Conservation (phyloP, 37 sponge, comb jelly and placozoan species). For the Theonella swinhoei region DNA sequence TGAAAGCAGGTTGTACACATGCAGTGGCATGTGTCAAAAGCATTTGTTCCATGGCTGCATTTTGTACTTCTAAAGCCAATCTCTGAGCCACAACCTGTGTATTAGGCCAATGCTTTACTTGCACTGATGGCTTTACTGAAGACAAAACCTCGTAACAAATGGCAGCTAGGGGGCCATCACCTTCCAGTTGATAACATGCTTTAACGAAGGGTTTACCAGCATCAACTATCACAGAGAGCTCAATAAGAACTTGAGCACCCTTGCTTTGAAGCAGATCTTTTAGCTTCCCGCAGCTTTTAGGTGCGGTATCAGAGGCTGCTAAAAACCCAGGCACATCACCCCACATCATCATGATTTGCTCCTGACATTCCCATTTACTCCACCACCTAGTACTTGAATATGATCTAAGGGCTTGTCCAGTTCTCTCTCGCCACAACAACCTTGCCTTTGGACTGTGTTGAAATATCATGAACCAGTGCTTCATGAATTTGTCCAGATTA, state of each 20-base stretch:
- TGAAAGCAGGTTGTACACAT: conserved; percentile 1
- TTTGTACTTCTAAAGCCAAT: background rate
- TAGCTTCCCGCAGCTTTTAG: background rate
- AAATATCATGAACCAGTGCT: conserved; percentile 1
- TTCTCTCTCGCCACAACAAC: conserved; percentile 24
- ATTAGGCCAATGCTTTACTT: conserved; percentile 16
- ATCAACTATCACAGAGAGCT: conserved; percentile 38
- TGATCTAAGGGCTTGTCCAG: background rate
- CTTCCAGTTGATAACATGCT: conserved; percentile 28
- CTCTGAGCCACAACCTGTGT: background rate
- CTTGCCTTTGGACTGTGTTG: conserved; percentile 6
- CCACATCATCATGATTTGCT: conserved; percentile 4
- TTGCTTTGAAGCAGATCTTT: background rate
- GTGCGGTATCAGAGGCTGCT: background rate
- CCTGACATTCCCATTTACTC: conserved; percentile 34
- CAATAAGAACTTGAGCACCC: background rate
- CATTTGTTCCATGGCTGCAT: background rate
- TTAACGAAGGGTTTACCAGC: conserved; percentile 35
- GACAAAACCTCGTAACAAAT: conserved; percentile 25
- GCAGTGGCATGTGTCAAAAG: background rate
- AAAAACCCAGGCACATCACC: conserved; percentile 17
- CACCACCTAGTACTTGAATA: conserved; percentile 24
- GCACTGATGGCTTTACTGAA: conserved; percentile 25
- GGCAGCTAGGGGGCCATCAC: conserved; percentile 43
- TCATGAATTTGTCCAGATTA: conserved; percentile 15